Evolutionary conservation across 2,113 vertebrate genomes (phyloP).

Genomic region (Archilochus colubris): DNA sequence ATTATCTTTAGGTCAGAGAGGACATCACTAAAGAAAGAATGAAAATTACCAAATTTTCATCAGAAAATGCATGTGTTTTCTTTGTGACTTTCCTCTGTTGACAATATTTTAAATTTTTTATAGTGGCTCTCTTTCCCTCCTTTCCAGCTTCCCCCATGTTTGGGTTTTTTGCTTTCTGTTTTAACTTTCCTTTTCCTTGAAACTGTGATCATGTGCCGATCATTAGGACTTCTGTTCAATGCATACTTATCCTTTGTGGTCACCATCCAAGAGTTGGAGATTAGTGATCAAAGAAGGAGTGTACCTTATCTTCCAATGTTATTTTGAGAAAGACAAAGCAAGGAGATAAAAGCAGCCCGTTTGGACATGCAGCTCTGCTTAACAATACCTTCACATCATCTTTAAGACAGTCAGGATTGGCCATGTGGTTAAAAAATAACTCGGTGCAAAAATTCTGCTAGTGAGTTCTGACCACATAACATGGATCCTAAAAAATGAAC

Average conservation of each 20-base stretch:
- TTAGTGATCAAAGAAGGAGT: slow-evolving; percentile 61
- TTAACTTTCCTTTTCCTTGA: neutral
- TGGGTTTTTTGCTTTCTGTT: neutral
- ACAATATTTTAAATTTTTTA: neutral
- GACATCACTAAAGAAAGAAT: neutral
- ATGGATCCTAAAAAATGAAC: neutral
- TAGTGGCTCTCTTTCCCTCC: neutral
- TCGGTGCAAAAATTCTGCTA: slow-evolving; percentile 16
- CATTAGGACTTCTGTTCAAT: slow-evolving; percentile 15
- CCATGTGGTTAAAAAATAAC: slow-evolving; percentile 49
- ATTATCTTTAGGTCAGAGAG: neutral
- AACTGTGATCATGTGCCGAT: neutral
- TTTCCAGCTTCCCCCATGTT: neutral
- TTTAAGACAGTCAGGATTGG: neutral
- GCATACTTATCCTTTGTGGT: slow-evolving; percentile 27
- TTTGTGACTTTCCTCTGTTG: neutral
- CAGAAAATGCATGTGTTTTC: neutral
- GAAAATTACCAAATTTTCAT: neutral
- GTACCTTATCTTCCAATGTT: slow-evolving; percentile 53
- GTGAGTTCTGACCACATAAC: neutral
- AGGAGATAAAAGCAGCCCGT: slow-evolving; percentile 54
- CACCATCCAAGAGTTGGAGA: neutral
- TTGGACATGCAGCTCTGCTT: slow-evolving; percentile 31
- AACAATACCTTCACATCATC: slow-evolving; percentile 10
- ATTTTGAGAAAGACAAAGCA: slow-evolving; percentile 69